phyloP scores from a whole-genome alignment of 2,113 vertebrate species.

The Aphyosemion australe region DNA sequence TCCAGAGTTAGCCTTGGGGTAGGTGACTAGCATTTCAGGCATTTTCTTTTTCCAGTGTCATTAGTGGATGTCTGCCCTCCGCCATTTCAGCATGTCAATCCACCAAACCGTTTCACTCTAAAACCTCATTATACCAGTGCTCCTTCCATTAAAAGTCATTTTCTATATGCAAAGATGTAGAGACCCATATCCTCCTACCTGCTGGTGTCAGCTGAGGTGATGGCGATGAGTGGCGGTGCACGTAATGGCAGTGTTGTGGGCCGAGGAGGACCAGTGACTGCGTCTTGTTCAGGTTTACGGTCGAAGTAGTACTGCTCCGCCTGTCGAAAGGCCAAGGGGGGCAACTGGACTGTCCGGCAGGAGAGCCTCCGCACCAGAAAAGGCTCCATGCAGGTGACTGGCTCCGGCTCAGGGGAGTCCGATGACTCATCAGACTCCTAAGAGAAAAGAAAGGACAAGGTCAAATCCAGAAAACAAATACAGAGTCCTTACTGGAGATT shows the following conservation, averaged over 20 bases:
- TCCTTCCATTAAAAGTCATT: conserved; percentile 6
- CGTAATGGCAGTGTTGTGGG: conserved; percentile 89
- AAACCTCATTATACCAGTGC: conserved; percentile 5
- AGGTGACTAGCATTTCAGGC: not conserved
- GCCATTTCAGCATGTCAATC: not conserved
- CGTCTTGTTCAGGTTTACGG: conserved; percentile 82
- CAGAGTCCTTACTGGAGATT: not conserved
- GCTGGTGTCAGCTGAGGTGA: conserved; percentile 89
- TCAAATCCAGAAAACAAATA: not conserved
- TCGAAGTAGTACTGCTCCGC: conserved; percentile 90
- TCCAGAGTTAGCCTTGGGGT: conserved; percentile 2
- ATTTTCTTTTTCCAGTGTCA: not conserved
- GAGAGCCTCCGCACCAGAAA: conserved; percentile 90
- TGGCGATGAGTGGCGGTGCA: conserved; percentile 90
- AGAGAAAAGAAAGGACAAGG: not conserved
- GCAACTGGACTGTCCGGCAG: conserved; percentile 87
- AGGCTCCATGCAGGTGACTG: conserved; percentile 83
- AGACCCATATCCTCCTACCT: conserved; percentile 80
- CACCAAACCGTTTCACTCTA: not conserved
- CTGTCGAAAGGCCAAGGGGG: conserved; percentile 90
- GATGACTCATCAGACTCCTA: conserved; percentile 87
- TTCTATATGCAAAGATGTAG: not conserved
- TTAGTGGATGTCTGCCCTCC: not conserved
- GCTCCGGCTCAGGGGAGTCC: conserved; percentile 81
- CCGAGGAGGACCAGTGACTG: conserved; percentile 77